phyloP scores from a whole-genome alignment of 1,140 invertebrate genomes.

The Heterodera schachtii region DNA sequence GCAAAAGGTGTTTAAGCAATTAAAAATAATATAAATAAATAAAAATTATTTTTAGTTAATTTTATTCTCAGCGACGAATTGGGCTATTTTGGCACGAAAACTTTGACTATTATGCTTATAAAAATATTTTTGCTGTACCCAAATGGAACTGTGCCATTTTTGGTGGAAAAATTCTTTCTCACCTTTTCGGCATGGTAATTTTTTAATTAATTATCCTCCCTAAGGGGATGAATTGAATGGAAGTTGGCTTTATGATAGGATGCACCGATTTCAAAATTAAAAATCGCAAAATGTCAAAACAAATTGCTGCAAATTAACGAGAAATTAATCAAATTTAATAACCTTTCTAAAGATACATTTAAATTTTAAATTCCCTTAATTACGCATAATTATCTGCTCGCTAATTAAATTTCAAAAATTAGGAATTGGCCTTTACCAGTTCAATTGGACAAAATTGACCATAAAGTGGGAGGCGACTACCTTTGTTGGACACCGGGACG shows the following conservation, averaged over 20 bases:
- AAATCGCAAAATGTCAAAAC: too few species aligned
- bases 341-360: too few species aligned
- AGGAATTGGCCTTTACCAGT: not conserved
- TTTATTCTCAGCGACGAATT: conserved; percentile 5
- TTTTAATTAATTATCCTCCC: too few species aligned
- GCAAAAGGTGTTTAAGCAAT: not conserved
- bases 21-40: not conserved
- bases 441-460: not conserved
- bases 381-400: not conserved
- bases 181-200: conserved; percentile 12
- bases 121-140: conserved; percentile 18
- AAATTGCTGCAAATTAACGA: not conserved
- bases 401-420: not conserved
- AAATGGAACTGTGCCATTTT: conserved; percentile 6
- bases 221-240: too few species aligned
- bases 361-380: too few species aligned
- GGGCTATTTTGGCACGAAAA: conserved; percentile 4
- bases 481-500: not conserved
- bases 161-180: conserved; percentile 20
- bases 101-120: not conserved
- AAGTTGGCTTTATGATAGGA: too few species aligned
- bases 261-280: too few species aligned
- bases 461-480: not conserved
- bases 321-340: not conserved
- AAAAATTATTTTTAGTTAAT: conserved; percentile 1